Base-by-base conservation (phyloP, 1,140 invertebrate species). In the Trichogramma pretiosum region DNA sequence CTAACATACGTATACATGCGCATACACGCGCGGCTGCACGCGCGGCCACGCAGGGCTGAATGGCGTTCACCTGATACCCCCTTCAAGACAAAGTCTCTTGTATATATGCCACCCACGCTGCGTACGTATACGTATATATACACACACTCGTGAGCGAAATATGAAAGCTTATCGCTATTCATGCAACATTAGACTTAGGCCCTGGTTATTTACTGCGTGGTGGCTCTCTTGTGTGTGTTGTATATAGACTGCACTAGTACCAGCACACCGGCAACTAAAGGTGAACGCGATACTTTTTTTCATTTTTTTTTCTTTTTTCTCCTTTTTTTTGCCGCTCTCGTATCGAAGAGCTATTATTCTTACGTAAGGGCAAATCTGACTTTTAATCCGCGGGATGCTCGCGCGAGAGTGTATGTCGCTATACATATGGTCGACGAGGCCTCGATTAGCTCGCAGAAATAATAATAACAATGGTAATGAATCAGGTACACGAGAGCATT, bases 121-220 rank as follows among this genome's bases (percentile, higher is more conserved):
- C 1, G 32, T 16, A 1, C 16, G 30, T 24, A 18, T 41, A 11
- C 21, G 18, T 30, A 30, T 30, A 41, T 21, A 32, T 42, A 42
- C 22, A 19, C n/a, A 34, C 30, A 16, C 16, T 28, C 34, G 36
- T 38, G 28, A 19, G 24, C 42, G 43, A 50, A 58, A 61, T 59
- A 56, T 60, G 55, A 55, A 51, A 46, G 64, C 65, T 70, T 70
- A 70, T 70, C 67, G 61, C 60, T 49, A 59, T 67, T 70, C 64
- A 68, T 70, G 67, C 67, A 69, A 70, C 67, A 70, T 70, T 70
- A 70, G 58, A 58, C 62, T 11, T 63, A 62, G 49, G 54, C 48
- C 52, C 60, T 5, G 11, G 57, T 68, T 65, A 67, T 68, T 70
- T 61, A 66, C 61, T 57, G 53, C 52, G 48, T 33, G 41, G n/a